Percentiles rank a stretch among this genome's conserved stretches.
These are phyloP conservation scores for Osmoderma eremita DNA, from an alignment of 2,888 invertebrate species.

Conservation along the genomic window DNA sequence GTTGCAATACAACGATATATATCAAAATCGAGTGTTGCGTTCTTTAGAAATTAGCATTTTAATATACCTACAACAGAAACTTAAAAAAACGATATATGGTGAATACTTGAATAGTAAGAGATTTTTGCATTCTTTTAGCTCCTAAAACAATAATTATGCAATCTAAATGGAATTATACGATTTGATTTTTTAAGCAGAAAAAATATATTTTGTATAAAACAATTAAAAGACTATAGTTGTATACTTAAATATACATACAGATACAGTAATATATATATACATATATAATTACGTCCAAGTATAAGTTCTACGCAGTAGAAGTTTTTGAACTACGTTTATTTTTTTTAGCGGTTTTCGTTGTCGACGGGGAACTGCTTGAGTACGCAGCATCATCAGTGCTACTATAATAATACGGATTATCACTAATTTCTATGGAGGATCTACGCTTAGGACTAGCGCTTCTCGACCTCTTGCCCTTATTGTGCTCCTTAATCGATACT, in stretches of 20 bases:
- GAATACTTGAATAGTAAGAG: too few species aligned
- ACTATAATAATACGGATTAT: conserved; percentile 33
- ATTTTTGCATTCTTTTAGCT: too few species aligned
- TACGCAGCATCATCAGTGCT: conserved; percentile 20
- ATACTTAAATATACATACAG: conserved; percentile 10
- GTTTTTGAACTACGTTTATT: not conserved
- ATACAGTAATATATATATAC: not conserved
- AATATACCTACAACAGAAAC: too few species aligned
- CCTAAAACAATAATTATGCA: too few species aligned
- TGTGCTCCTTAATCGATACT: conserved; percentile 13
- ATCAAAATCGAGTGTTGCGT: too few species aligned
- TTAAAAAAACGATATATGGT: too few species aligned
- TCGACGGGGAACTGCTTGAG: not conserved
- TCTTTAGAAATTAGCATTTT: too few species aligned
- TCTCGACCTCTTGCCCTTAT: not conserved
- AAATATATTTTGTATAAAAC: not conserved
- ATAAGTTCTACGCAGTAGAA: conserved; percentile 4
- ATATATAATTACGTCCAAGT: not conserved
- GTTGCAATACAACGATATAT: too few species aligned
- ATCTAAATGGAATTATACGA: too few species aligned
- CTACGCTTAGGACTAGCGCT: not conserved
- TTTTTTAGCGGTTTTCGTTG: not conserved
- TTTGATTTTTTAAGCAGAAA: not conserved
- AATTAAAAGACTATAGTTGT: conserved; percentile 4
- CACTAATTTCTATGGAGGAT: conserved; percentile 15